Evolutionary conservation across 2,113 vertebrate genomes (phyloP), one percentile per base, ranked within the genome.

Genomic region (Pelusios castaneus): DNA sequence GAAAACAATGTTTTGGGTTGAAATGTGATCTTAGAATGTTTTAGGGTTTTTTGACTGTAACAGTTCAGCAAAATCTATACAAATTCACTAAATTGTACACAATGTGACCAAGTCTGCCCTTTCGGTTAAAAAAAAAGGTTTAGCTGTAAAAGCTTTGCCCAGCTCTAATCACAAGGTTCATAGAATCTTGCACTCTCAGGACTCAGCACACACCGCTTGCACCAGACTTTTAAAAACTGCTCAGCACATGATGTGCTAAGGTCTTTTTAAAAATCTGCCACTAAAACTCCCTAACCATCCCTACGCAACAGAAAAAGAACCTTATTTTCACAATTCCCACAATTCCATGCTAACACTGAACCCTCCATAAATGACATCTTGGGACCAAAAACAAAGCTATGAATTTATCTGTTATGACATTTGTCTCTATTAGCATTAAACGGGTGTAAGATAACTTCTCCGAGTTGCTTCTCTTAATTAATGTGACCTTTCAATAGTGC

Each of bases 401-500:
- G 70, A 77, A 27, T 76, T 86, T 41, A 88, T 94, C 27, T 85
- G 27, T 81, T 93, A 85, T 73, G 90, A 82, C 89, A 87, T 43
- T n/a, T 8, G 52, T 93, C 92, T 84, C 91, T 43, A 73, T 82
- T 92, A 90, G 76, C 92, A 94, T 51, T 21, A 94, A 93, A n/a
- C 1, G 1, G 60, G 12, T 31, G 51, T 47, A 82, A 84, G 89
- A 80, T 56, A 67, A 43, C 80, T 91, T 85, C 94, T 16, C 88
- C 19, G 75, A 94, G 54, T 34, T 78, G 47, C 89, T 82, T 63
- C 38, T 34, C 34, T 90, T 97, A 96, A 97, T 97, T 96, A 96
- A 93, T 27, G 75, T 78, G 91, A 95, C 89, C 91, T 97, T 97
- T 97, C 80, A 77, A 52, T 76, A 89, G 80, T 58, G 94, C 43